A percentile compares a stretch with the other conserved stretches of the same genome.
Conservation (phyloP, 1,140 invertebrate species). For the Panagrolaimus sp. region DNA sequence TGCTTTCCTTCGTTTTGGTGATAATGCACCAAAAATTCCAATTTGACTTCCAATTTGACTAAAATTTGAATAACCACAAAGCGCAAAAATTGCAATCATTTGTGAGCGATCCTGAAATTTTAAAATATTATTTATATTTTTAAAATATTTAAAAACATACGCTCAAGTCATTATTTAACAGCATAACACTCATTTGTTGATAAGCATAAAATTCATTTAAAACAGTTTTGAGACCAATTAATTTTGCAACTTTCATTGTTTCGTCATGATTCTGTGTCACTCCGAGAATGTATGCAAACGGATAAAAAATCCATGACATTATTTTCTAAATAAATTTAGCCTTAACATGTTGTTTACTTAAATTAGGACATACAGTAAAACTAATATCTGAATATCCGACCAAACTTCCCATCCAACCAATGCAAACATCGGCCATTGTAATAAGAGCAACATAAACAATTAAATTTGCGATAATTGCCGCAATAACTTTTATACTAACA, state of each 20-base stretch:
- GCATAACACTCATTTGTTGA: slow-evolving; percentile 25
- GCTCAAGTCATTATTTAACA: slow-evolving; percentile 10
- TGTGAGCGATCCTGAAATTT: slow-evolving; percentile 67
- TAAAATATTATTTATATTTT: neutral
- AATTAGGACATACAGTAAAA: slow-evolving; percentile 31
- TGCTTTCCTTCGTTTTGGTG: slow-evolving; percentile 69
- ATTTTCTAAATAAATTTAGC: too few species aligned
- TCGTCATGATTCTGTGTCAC: slow-evolving; percentile 43
- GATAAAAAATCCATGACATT: slow-evolving; percentile 55
- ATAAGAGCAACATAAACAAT: slow-evolving; percentile 49
- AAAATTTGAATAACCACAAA: slow-evolving; percentile 89
- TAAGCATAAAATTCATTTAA: slow-evolving; percentile 61
- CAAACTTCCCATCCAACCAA: slow-evolving; percentile 40
- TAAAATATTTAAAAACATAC: neutral
- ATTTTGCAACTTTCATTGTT: slow-evolving; percentile 55
- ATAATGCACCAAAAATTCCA: slow-evolving; percentile 71
- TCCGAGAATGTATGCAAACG: slow-evolving; percentile 59
- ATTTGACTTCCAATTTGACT: slow-evolving; percentile 78
- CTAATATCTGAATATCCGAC: slow-evolving; percentile 40
- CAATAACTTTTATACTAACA: slow-evolving; percentile 32
- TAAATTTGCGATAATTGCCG: slow-evolving; percentile 41
- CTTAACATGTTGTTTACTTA: too few species aligned
- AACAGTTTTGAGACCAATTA: slow-evolving; percentile 60
- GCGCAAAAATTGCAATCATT: slow-evolving; percentile 79
- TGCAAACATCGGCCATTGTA: slow-evolving; percentile 29